Conservation (phyloP, 2,113 vertebrate species). For the Prinia subflava region DNA sequence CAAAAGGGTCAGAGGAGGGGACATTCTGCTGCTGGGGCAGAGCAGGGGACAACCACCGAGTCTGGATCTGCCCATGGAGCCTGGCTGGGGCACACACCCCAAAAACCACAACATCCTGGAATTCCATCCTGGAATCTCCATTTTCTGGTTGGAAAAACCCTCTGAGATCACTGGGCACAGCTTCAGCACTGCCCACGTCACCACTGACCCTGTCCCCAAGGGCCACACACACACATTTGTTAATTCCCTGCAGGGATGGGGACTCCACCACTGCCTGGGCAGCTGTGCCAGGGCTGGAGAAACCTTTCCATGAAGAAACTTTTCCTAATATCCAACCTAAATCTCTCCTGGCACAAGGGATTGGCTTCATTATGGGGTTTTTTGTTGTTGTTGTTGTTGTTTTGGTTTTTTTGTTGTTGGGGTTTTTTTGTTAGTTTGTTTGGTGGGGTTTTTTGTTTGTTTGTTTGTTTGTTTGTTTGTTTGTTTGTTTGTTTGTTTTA, state of each 20-base stretch:
- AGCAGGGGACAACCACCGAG: fast-evolving
- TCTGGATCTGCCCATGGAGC: not conserved
- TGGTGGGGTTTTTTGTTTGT: no score
- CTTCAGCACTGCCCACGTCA: not conserved
- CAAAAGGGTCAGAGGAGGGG: not conserved
- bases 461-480: no score
- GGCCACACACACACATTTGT: not conserved
- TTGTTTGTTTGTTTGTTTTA: not conserved
- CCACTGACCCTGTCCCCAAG: not conserved
- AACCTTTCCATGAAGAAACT: not conserved
- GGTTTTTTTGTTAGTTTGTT: no score
- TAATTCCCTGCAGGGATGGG: not conserved
- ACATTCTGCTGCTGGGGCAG: not conserved
- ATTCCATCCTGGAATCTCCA: fast-evolving
- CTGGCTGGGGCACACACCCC: not conserved
- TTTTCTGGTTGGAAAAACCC: not conserved
- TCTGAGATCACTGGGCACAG: not conserved
- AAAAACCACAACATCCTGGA: fast-evolving
- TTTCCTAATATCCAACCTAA: not conserved
- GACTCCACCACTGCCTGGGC: not conserved
- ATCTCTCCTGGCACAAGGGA: not conserved
- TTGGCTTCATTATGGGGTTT: no score
- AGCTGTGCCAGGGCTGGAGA: not conserved
- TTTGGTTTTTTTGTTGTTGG: no score
- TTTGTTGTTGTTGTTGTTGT: no score